Conservation (phyloP, 2,888 invertebrate species). For the Harpagoxenus sublaevis region DNA sequence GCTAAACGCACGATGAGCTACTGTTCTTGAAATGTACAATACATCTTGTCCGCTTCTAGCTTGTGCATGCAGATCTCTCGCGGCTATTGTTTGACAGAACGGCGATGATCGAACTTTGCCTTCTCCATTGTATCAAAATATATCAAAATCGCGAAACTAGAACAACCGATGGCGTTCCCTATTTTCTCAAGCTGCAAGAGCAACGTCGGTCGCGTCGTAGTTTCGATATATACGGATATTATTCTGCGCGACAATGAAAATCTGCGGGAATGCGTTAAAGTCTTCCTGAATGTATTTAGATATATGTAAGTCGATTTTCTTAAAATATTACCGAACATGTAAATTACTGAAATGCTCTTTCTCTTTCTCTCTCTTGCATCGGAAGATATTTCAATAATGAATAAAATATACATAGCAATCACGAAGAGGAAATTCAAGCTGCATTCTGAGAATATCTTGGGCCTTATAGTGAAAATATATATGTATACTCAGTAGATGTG, state of each 20-base stretch:
- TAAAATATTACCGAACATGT: not conserved
- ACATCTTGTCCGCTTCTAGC: slow-evolving; percentile 39
- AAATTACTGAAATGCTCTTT: not conserved
- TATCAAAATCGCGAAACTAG: slow-evolving; percentile 43
- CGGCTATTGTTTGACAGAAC: slow-evolving; percentile 46
- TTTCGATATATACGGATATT: not conserved
- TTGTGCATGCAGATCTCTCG: slow-evolving; percentile 41
- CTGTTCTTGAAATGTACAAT: slow-evolving; percentile 44
- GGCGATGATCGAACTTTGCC: slow-evolving; percentile 41
- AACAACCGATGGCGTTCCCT: slow-evolving; percentile 10
- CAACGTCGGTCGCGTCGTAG: slow-evolving; percentile 1
- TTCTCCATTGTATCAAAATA: slow-evolving; percentile 51
- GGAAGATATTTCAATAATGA: not conserved
- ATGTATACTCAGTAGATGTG: not conserved
- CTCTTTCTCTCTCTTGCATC: not conserved
- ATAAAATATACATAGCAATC: not conserved
- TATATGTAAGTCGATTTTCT: not conserved
- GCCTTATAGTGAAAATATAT: slow-evolving; percentile 14
- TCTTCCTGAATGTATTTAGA: not conserved
- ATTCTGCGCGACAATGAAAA: slow-evolving; percentile 6
- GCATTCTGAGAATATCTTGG: slow-evolving; percentile 21
- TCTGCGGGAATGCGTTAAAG: slow-evolving; percentile 19
- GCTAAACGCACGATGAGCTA: slow-evolving; percentile 48
- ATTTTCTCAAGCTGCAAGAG: slow-evolving; percentile 11
- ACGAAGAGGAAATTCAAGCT: not conserved